Evolutionary conservation across 2,888 invertebrate genomes (phyloP).

Genomic region (Eurois occulta): DNA sequence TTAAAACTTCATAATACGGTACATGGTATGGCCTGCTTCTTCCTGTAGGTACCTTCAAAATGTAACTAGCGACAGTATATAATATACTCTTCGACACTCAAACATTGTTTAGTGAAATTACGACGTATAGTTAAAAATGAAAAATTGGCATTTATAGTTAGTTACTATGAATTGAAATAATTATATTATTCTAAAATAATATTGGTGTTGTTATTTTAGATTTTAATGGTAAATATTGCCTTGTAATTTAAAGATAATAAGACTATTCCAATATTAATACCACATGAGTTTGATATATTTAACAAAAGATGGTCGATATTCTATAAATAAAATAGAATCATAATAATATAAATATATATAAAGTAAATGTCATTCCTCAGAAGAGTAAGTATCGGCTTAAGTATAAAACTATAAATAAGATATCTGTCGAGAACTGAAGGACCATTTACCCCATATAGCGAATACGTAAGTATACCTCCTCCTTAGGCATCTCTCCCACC

Average conservation of each 20-base stretch:
- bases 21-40: constrained; percentile 36
- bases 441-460: neutral
- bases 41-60: constrained; percentile 51
- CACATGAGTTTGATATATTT: neutral
- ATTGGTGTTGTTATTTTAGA: constrained; percentile 86
- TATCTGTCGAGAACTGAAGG: neutral
- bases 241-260: neutral
- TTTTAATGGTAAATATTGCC: constrained; percentile 39
- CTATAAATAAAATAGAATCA: neutral
- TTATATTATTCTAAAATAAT: constrained; percentile 91
- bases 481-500: too few species aligned
- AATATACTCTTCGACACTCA: constrained; percentile 75
- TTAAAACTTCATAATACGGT: neutral
- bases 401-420: too few species aligned
- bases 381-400: constrained; percentile 25
- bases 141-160: constrained; percentile 90
- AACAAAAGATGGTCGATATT: neutral
- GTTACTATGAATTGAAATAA: constrained; percentile 90
- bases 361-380: neutral
- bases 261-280: neutral
- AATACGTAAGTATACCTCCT: constrained; percentile 36
- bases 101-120: constrained; percentile 84
- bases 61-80: constrained; percentile 77
- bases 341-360: neutral
- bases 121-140: constrained; percentile 84